A percentile compares a stretch with the other conserved stretches of the same genome.
These are phyloP conservation scores for Dryadula phaetusa DNA, from an alignment of 2,888 invertebrate genomes.

Conservation along the genomic window DNA sequence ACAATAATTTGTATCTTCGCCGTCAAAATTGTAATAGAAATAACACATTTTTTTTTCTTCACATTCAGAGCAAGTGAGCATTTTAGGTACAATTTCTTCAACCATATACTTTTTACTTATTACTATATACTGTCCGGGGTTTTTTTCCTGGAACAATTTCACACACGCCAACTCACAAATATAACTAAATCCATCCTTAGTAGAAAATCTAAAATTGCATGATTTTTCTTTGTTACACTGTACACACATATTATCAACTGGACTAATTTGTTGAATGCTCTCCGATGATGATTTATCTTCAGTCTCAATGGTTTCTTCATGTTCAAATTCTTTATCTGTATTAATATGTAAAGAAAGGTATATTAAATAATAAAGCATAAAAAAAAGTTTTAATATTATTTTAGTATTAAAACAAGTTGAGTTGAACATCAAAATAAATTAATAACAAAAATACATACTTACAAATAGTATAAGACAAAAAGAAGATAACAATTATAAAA, in stretches of 20 bases:
- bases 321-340: conserved; percentile 77
- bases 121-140: conserved; percentile 64
- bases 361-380: neutral
- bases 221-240: conserved; percentile 68
- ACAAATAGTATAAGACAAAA: too few species aligned
- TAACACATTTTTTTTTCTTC: conserved; percentile 74
- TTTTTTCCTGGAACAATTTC: conserved; percentile 66
- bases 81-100: conserved; percentile 67
- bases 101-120: conserved; percentile 69
- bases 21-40: conserved; percentile 76
- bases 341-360: neutral
- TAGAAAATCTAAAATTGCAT: conserved; percentile 65
- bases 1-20: conserved; percentile 78
- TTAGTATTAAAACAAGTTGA: too few species aligned
- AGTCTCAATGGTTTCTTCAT: conserved; percentile 71
- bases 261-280: conserved; percentile 71
- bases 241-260: conserved; percentile 69
- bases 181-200: conserved; percentile 61
- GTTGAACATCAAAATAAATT: too few species aligned
- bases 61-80: conserved; percentile 70
- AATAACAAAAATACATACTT: too few species aligned
- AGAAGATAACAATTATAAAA: too few species aligned
- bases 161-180: conserved; percentile 82
- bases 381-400: too few species aligned
- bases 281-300: conserved; percentile 63